Evolutionary conservation across 2,888 invertebrate genomes (phyloP).

Genomic region (Idaea dimidiata): DNA sequence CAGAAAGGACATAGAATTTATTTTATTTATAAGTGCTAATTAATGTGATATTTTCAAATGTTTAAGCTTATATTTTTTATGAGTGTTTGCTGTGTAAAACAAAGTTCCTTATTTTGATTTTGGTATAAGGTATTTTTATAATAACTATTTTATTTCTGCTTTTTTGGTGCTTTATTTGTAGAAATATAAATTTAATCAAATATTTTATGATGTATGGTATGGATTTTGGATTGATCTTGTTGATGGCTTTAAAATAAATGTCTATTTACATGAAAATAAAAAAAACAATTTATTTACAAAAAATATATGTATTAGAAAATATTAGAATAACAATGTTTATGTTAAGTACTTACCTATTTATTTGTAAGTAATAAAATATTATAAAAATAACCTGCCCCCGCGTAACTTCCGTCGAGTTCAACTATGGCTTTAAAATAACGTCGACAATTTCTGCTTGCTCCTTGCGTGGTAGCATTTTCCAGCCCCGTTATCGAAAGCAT

Average conservation of each 20-base stretch:
- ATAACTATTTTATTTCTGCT: constrained; percentile 8
- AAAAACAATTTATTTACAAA: background rate
- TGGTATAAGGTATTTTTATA: too few species aligned
- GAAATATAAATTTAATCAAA: background rate
- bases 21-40: background rate
- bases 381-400: too few species aligned
- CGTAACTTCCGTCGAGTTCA: too few species aligned
- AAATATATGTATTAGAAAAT: constrained; percentile 1
- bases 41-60: constrained; percentile 2
- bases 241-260: constrained; percentile 11
- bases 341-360: background rate
- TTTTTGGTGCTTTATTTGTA: constrained; percentile 2
- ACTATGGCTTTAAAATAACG: too few species aligned
- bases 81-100: background rate
- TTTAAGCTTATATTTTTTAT: constrained; percentile 2
- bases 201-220: background rate
- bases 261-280: constrained; percentile 5
- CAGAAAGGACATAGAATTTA: background rate
- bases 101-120: background rate
- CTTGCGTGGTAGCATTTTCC: too few species aligned
- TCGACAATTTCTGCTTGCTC: too few species aligned
- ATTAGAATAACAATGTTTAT: background rate
- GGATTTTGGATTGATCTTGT: background rate
- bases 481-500: too few species aligned
- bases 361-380: background rate